Evolutionary conservation across 2,888 invertebrate genomes (phyloP), one percentile per base, ranked within the genome.

Genomic region (Andrena dorsata): DNA sequence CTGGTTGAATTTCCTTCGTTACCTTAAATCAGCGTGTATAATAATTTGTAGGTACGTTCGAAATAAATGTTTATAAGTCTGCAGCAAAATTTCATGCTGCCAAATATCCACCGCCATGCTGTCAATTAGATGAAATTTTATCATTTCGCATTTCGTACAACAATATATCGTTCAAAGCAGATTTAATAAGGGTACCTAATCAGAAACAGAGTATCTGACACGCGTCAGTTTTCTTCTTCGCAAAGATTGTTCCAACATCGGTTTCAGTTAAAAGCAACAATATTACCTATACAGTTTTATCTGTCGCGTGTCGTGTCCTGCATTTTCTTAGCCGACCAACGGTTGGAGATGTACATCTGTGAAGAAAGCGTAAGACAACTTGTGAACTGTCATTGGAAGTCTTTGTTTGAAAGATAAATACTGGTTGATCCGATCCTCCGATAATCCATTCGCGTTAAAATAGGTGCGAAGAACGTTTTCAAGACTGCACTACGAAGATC

Each of bases 391-490:
- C 86, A 76, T 79, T 76, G 78, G 79, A 77, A 85, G 76, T 77
- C 78, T 84, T 85, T 83, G 83, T 86, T 84, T 75, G 80, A 75
- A 80, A 84, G 84, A 89, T 88, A 90, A 90, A 90, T 89, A 88
- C 70, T 77, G 58, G 66, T 68, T 68, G 88, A 88, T 89, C 76
- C 83, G 70, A 86, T 83, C 82, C 79, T 13, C 23, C 72, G 90
- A 90, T 90, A 90, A 85, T 72, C 35, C 61, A 79, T 53, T 61
- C 86, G 87, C 84, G 89, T 90, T 90, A 88, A 90, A 89, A 89
- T 90, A 90, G 89, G 90, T 88, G 90, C 88, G 90, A 90, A 90
- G 88, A 86, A 72, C 68, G 73, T 73, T 60, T 63, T 68, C 66
- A 80, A 78, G 70, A 73, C 72, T 71, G 76, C 75, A 47, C 74